Base-by-base conservation (phyloP, 2,888 invertebrate genomes). In the Orgyia antiqua region DNA sequence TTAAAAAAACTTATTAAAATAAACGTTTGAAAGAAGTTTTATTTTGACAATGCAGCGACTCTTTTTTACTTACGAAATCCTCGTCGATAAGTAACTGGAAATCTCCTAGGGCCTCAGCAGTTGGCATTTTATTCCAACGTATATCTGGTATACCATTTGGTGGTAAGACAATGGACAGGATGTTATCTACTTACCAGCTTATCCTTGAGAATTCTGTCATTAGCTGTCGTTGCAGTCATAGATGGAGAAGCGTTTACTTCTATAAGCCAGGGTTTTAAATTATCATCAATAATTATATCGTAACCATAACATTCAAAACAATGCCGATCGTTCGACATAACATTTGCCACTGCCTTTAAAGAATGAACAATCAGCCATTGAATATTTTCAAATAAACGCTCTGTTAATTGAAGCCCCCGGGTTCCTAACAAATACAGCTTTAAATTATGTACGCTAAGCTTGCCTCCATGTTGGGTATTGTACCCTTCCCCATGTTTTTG, bases 231-330 rank as follows among this genome's bases (percentile, higher is more conserved):
- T 0, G 97, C 95, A 1, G 97, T 95, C 39, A 98, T 74, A 0
- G 98, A 97, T 0, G 98, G 98, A 0, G 97, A 98, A 1, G 98
- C 96, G 67, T 98, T 98, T n/a, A 96, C 95, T 87, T 96, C 96
- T 30, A 96, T 94, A 7, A 96, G 80, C 96, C 96, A 98, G 0
- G 98, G 98, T 67, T 98, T 98, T 15, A 98, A 76, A 58, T 93
- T 92, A 64, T 96, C 94, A 68, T 98, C 98, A 51, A 98, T 97
- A 51, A 98, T 98, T 29, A 98, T 97, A 64, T 98, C 98, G 67
- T 96, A 98, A 21, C 98, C 98, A 63, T 98, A 98, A 59, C 96
- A 96, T 75, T 96, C 96, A 63, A 94, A 96, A 62, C 96, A 96
- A 69, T 96, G 96, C 29, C 95, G 86, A 74, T 98, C 97, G 52